Conservation (phyloP, 2,888 invertebrate genomes). For the Drosophila engyochracea region DNA sequence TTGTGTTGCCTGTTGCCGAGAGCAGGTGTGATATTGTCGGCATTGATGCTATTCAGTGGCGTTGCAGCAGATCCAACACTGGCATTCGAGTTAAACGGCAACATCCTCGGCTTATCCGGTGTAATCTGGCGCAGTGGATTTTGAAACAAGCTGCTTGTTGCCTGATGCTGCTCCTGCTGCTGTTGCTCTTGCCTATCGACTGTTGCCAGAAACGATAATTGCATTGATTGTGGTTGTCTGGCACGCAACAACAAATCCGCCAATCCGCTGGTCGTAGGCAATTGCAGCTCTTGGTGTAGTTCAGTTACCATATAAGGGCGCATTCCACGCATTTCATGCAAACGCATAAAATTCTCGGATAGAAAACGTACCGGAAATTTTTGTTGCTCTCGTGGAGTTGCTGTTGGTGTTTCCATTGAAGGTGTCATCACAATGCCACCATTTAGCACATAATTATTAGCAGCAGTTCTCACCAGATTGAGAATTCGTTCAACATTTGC, state of each 20-base stretch:
- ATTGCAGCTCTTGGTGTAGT: conserved; percentile 8
- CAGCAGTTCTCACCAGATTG: neutral
- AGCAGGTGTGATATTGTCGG: neutral
- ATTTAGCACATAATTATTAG: neutral
- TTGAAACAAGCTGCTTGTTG: conserved; percentile 5
- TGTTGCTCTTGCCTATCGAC: neutral
- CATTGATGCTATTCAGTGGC: neutral
- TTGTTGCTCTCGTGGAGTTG: neutral
- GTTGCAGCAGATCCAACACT: conserved; percentile 13
- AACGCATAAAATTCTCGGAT: conserved; percentile 12
- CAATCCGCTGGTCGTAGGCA: conserved; percentile 9
- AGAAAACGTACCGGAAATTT: conserved; percentile 8
- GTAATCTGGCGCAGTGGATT: conserved; percentile 33
- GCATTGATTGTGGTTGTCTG: neutral
- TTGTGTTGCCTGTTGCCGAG: neutral
- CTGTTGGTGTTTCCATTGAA: neutral
- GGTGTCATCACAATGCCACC: neutral
- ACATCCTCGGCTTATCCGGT: conserved; percentile 14
- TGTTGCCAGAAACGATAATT: neutral
- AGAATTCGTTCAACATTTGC: neutral
- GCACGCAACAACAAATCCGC: conserved; percentile 11
- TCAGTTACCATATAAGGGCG: neutral
- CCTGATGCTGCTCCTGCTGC: neutral
- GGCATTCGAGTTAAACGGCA: conserved; percentile 12
- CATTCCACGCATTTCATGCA: conserved; percentile 17